Percentiles rank a stretch among this genome's conserved stretches.
phyloP scores from a whole-genome alignment of 2,888 invertebrate species.

The Melieria omissa region DNA sequence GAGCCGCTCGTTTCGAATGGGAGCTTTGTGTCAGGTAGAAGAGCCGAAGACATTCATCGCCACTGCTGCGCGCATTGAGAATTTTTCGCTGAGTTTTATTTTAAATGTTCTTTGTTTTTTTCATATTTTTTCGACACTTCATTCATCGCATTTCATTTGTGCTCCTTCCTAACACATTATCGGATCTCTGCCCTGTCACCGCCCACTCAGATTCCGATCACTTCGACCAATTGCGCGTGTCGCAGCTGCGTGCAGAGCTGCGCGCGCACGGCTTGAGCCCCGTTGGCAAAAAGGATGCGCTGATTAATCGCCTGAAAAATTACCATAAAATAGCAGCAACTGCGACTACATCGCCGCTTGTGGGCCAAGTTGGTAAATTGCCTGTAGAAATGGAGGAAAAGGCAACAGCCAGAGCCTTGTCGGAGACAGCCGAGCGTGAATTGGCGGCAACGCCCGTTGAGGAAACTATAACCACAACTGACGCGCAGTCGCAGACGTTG shows the following conservation, averaged over 20 bases:
- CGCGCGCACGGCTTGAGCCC: conserved; percentile 52
- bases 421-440: no score
- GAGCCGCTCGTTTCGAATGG: no score
- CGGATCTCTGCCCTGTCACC: neutral
- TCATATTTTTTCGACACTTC: conserved; percentile 43
- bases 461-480: no score
- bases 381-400: no score
- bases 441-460: no score
- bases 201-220: conserved; percentile 7
- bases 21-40: no score
- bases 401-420: no score
- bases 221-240: conserved; percentile 48
- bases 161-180: neutral
- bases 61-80: conserved; percentile 6
- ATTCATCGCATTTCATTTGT: conserved; percentile 12
- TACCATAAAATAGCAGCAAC: conserved; percentile 6
- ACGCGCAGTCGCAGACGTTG: no score
- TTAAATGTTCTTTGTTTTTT: conserved; percentile 34
- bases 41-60: no score
- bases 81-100: conserved; percentile 5
- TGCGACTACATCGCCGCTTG: no score
- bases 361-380: no score
- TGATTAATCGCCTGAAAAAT: conserved; percentile 54
- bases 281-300: conserved; percentile 52
- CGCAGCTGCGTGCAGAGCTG: conserved; percentile 52